Base-by-base conservation (phyloP, 2,888 invertebrate genomes). In the Phyllotreta striolata region DNA sequence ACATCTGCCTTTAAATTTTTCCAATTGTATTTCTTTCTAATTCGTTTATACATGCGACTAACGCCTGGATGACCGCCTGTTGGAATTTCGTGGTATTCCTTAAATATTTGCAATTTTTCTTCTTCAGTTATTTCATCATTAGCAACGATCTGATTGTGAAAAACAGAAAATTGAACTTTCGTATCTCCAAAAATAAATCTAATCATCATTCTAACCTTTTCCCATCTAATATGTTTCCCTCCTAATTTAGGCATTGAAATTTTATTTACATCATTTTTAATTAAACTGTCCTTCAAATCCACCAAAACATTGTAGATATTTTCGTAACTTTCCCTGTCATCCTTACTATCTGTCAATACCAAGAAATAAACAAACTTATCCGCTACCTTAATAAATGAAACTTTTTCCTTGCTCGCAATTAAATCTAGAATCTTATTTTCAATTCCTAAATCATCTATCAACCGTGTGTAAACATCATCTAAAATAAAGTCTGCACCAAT, bases 21-120 rank as follows among this genome's bases (percentile, higher is more conserved):
- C 76, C 75, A 75, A 47, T 64, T 71, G 54, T 67, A 74, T n/a
- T 57, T 39, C 13, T 60, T 39, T 43, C 63, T 59, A 3, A 76
- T 66, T n/a, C 64, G 13, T 7, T 63, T 66, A 6, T 63, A 64
- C 0, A 76, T 76, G 44, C 71, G 70, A 7, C 73, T 67, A 5
- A 67, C 41, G 9, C 76, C 74, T 7, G 59, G 66, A 67, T 77
- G 76, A 10, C 74, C 74, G 14, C 69, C 67, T 6, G 70, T 55
- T 0, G 68, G 70, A 37, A 69, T 49, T 34, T 69, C 63, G 54
- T 75, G 76, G 52, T 66, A 68, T 44, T 44, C 44, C 14, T 44
- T 44, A 44, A 44, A 44, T 44, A 44, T 44, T 44, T 44, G 12
- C 7, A 44, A 14, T 44, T 44, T 44, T 10, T 44, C 44, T 44